phyloP scores from a whole-genome alignment of 1,140 invertebrate species.

The Drosophila fuyamai region DNA sequence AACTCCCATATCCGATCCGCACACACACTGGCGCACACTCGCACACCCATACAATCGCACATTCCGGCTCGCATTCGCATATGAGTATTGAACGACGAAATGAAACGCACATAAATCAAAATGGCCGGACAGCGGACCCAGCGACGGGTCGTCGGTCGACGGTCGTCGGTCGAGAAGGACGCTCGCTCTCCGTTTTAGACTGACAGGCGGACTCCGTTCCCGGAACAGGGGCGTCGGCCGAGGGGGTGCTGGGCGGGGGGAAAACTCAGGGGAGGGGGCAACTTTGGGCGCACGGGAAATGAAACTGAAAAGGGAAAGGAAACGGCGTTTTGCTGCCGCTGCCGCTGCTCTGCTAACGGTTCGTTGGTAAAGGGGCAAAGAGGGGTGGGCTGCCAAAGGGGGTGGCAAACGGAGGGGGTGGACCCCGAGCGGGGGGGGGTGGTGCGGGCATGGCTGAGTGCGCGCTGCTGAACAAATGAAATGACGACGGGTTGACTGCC shows the following conservation, averaged over 20 bases:
- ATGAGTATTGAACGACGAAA: slow-evolving; percentile 85
- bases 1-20: slow-evolving; percentile 83
- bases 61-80: slow-evolving; percentile 72
- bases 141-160: slow-evolving; percentile 64
- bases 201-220: slow-evolving; percentile 66
- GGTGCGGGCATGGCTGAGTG: slow-evolving; percentile 75
- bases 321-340: slow-evolving; percentile 73
- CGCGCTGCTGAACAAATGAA: slow-evolving; percentile 84
- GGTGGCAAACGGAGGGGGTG: slow-evolving; percentile 22
- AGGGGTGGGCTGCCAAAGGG: slow-evolving; percentile 28
- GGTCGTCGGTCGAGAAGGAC: slow-evolving; percentile 36
- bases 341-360: slow-evolving; percentile 47
- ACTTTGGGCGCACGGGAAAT: slow-evolving; percentile 75
- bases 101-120: slow-evolving; percentile 85
- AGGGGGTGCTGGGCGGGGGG: slow-evolving; percentile 1
- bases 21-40: slow-evolving; percentile 64
- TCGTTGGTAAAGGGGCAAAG: slow-evolving; percentile 21
- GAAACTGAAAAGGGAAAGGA: slow-evolving; percentile 83
- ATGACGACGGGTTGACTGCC: slow-evolving; percentile 85
- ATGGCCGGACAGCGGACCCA: slow-evolving; percentile 82
- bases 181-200: slow-evolving; percentile 58
- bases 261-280: slow-evolving; percentile 35
- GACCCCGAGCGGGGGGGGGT: slow-evolving; percentile 42
- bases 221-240: slow-evolving; percentile 10
- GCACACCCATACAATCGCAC: slow-evolving; percentile 34